A percentile compares a stretch with the other conserved stretches of the same genome.
Evolutionary conservation across 2,797 vertebrate species (phyloP).

Genomic region (Anguilla anguilla): DNA sequence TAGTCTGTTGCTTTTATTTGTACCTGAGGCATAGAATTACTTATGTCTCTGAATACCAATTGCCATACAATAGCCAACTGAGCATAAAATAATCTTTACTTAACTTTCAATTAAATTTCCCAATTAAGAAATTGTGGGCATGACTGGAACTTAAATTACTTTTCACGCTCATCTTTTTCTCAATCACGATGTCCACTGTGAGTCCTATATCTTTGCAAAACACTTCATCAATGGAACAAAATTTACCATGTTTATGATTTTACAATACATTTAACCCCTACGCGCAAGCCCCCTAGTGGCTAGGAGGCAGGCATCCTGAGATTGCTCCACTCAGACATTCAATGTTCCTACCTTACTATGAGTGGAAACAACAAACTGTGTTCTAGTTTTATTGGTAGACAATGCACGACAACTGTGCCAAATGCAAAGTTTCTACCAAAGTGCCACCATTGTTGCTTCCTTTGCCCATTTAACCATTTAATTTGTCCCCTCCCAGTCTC

Average conservation of each 20-base stretch:
- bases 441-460: no score
- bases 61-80: not conserved
- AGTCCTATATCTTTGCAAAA: not conserved
- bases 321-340: no score
- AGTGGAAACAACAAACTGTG: no score
- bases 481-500: no score
- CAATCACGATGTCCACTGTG: slow-evolving; percentile 10
- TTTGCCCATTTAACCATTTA: no score
- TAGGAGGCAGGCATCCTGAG: no score
- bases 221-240: not conserved
- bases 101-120: slow-evolving; percentile 16
- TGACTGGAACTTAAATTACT: not conserved
- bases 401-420: no score
- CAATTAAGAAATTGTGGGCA: slow-evolving; percentile 12
- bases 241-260: not conserved
- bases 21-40: not conserved
- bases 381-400: no score
- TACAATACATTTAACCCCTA: no score
- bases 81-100: not conserved
- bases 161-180: not conserved
- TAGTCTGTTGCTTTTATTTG: not conserved
- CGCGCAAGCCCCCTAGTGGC: no score
- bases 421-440: no score
- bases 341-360: no score
- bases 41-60: not conserved